A percentile compares a stretch with the other conserved stretches of the same genome.
phyloP scores from a whole-genome alignment of 2,888 invertebrate genomes.

The Tipula vernalis region DNA sequence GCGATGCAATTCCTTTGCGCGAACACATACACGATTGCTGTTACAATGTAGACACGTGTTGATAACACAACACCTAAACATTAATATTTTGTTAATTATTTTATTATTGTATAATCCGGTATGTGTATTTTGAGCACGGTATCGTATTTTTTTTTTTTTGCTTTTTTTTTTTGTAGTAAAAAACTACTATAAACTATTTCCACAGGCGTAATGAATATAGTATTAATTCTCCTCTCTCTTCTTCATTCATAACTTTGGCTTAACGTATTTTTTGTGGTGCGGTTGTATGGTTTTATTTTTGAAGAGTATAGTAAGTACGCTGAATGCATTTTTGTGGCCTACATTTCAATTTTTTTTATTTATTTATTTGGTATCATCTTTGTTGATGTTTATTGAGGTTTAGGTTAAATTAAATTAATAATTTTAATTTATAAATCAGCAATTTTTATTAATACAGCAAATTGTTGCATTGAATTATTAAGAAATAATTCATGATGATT shows the following conservation, averaged over 20 bases:
- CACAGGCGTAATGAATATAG: background rate
- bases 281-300: background rate
- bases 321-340: conserved; percentile 6
- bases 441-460: no score
- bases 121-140: no score
- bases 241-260: background rate
- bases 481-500: background rate
- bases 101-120: background rate
- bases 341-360: background rate
- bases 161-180: background rate
- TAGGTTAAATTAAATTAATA: conserved; percentile 1
- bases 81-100: background rate
- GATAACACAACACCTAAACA: background rate
- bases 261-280: background rate
- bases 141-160: no score
- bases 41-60: background rate
- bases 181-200: background rate
- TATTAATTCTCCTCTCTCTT: background rate
- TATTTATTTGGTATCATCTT: background rate
- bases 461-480: no score
- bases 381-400: background rate
- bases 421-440: background rate
- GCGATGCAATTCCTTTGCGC: background rate
- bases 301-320: background rate
- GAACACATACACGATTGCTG: no score